phyloP scores from a whole-genome alignment of 2,888 invertebrate species.

The Agriopis leucophaearia region DNA sequence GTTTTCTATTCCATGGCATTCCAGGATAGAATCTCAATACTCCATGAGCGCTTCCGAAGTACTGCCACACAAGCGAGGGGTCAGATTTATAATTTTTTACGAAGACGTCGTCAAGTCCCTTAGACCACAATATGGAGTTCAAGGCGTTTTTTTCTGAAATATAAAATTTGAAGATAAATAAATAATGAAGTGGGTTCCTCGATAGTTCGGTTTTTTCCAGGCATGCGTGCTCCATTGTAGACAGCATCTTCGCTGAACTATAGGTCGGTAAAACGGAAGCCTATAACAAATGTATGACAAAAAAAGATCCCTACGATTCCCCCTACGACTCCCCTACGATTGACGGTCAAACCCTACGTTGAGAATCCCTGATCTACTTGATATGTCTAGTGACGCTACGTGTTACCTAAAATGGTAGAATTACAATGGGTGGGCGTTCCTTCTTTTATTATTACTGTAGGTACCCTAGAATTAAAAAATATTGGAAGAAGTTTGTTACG shows the following conservation, averaged over 20 bases:
- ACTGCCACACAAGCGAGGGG: constrained; percentile 98
- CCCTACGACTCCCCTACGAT: too few relatives aligned
- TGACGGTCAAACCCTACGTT: too few relatives aligned
- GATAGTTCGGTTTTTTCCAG: too few relatives aligned
- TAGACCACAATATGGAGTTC: constrained; percentile 94
- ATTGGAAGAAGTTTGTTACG: not conserved
- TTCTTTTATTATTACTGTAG: too few relatives aligned
- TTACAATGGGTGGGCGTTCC: too few relatives aligned
- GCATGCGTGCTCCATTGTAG: too few relatives aligned
- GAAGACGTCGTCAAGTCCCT: constrained; percentile 93
- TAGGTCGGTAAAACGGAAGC: too few relatives aligned
- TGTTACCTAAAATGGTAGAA: not conserved
- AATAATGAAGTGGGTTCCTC: constrained; percentile 2
- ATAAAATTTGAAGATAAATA: constrained; percentile 19
- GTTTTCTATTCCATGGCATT: constrained; percentile 87
- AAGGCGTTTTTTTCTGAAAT: constrained; percentile 73
- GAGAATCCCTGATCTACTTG: too few relatives aligned
- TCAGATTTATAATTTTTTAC: constrained; percentile 94
- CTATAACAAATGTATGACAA: too few relatives aligned
- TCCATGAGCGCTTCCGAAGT: constrained; percentile 97
- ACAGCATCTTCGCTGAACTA: too few relatives aligned
- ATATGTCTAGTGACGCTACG: not conserved
- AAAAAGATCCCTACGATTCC: too few relatives aligned
- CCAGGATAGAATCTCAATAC: constrained; percentile 97
- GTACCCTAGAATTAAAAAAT: not conserved